Conservation (phyloP, 2,113 vertebrate genomes). For the Rafetus swinhoei region DNA sequence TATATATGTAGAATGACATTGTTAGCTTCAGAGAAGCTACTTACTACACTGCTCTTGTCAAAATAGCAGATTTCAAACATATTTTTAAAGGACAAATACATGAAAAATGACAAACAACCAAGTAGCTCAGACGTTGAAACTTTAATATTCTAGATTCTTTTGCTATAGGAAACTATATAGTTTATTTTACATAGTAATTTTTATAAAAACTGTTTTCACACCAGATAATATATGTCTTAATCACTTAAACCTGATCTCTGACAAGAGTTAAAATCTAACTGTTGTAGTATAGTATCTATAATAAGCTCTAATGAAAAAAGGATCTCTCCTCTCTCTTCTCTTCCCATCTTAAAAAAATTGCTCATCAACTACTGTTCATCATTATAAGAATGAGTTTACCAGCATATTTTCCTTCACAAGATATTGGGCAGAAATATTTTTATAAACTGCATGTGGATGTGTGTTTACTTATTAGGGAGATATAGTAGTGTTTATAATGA, state of each 20-base stretch:
- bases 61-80: background rate
- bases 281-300: background rate
- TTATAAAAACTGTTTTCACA: background rate
- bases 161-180: background rate
- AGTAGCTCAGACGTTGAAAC: background rate
- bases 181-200: background rate
- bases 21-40: background rate
- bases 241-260: background rate
- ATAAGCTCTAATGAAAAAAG: background rate
- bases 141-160: background rate
- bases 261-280: background rate
- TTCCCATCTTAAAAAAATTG: background rate
- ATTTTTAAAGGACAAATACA: background rate
- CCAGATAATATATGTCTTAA: background rate
- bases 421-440: background rate
- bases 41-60: background rate
- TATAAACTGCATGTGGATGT: background rate
- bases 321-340: background rate
- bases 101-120: background rate
- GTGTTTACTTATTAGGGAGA: background rate
- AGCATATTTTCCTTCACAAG: background rate
- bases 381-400: rapidly evolving
- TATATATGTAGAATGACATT: background rate
- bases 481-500: background rate
- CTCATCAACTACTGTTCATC: rapidly evolving